Base-by-base conservation (phyloP, 2,797 vertebrate species). In the Manis crassicaudata region DNA sequence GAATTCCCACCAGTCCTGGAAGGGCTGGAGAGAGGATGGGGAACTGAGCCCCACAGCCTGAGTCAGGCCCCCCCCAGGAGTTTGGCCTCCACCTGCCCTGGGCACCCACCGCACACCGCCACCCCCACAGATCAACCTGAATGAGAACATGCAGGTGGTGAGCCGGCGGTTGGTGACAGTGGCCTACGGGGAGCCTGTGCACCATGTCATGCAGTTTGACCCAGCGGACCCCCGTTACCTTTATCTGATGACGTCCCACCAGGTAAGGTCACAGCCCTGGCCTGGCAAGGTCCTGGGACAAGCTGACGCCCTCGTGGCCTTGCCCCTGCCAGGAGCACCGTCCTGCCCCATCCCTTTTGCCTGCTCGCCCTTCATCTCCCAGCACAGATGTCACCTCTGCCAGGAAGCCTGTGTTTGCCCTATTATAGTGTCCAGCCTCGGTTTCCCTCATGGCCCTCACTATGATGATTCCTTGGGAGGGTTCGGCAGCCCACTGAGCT, bases 141-240 rank as follows among this genome's bases (percentile, higher is more conserved):
- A 98, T 10, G 98, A 97, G 14, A 98, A 98, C 95, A 98, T 99
- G 99, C 99, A 99, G 73, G 92, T 99, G 87, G 98, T 99, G 90
- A 99, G 98, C 98, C 98, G 98, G 96, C 99, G 98, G 97, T 98
- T 97, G 6, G 98, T 99, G 97, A 99, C 98, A 0, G 99, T 99
- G 94, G 99, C 99, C 23, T 98, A 99, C 0, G 98, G 99, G 9
- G 99, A 99, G 91, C 98, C 99, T 0, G 99, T 99, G 91, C 99
- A 99, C 97, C 99, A 99, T 83, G 97, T 99, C 98, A 99, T 99
- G 99, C 99, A 99, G 95, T 99, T 99, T 40, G 99, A 99, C 98
- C 99, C 99, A 56, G 99, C 97, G 0, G 99, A 99, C 98, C 98
- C 99, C 35, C 99, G 99, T 96, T 99, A 99, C 98, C 99, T 99